Base-by-base conservation (phyloP, 23 tunicate species). In the Trididemnum clinides region DNA sequence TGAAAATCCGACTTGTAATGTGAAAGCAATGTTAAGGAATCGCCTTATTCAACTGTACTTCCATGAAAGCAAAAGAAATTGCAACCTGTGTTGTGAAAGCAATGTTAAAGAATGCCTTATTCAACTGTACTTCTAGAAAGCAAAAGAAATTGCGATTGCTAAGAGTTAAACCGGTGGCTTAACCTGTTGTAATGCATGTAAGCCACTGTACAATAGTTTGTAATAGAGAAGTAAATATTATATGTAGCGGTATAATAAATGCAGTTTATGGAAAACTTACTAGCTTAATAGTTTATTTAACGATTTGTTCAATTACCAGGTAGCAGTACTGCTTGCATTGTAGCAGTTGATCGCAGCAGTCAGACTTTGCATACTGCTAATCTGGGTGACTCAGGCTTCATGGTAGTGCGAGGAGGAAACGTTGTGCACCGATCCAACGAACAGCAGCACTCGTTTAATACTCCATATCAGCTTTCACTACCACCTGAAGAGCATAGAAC, bases 341-440 rank as follows among this genome's bases (percentile, higher is more conserved):
- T 97, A 28, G 83, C 88, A 36, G 64, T 97, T 51, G 99, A 97
- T 49, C 84, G 92, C 29, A 64, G 39, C 82, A 83, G 64, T 64
- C 91, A 93, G 58, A 92, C 96, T 18, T 82, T 97, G 76, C 93
- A 94, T 77, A 95, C 99, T 28, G 99, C 99, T 36, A 97, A 97
- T 62, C 78, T 97, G 1, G 99, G 99, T 33, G 99, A 97, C 58
- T 92, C 97, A 1, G 99, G 99, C 15, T 97, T 92, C 66, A 88
- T 92, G 89, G 88, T 97, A 1, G 99, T 97, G 0, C 81, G 99
- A 3, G 82, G 89, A 50, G 99, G 99, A 25, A 77, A 97, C 34
- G 85, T 97, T 19, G 88, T 97, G 18, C 97, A 91, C 49, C 88
- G 99, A 29, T 92, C 97, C 21, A 89, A 25, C 34, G 93, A 90